Evolutionary conservation across 1,140 invertebrate species (phyloP).

Genomic region (Caenorhabditis brenneri): DNA sequence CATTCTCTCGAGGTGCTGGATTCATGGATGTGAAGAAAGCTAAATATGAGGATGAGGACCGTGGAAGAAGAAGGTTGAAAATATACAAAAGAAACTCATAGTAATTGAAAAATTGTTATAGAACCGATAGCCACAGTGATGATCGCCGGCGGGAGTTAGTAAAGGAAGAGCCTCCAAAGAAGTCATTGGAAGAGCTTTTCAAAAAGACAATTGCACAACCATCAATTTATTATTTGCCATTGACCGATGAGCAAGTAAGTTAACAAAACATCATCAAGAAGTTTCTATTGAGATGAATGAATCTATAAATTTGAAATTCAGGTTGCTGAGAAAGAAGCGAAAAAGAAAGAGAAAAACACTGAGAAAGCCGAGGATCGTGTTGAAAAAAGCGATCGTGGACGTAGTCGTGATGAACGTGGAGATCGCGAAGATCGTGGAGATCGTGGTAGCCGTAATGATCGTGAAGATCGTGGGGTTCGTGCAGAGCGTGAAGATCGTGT

Average conservation of each 20-base stretch:
- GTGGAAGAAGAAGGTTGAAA: not conserved
- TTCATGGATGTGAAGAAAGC: slow-evolving; percentile 16
- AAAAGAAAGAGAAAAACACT: not conserved
- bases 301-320: not conserved
- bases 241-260: slow-evolving; percentile 6
- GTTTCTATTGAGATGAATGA: too few species aligned
- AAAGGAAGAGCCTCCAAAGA: not conserved
- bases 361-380: not conserved
- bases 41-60: not conserved
- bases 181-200: not conserved
- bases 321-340: not conserved
- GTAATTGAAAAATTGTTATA: not conserved
- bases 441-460: not conserved
- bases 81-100: not conserved
- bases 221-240: slow-evolving; percentile 12
- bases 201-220: not conserved
- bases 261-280: not conserved
- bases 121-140: not conserved
- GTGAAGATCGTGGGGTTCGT: not conserved
- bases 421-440: not conserved
- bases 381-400: not conserved
- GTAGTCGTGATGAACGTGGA: not conserved
- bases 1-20: slow-evolving; percentile 20
- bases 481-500: not conserved
- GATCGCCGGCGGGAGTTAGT: not conserved